Conservation (phyloP, 2,888 invertebrate species). For the Amphimallon solstitiale region DNA sequence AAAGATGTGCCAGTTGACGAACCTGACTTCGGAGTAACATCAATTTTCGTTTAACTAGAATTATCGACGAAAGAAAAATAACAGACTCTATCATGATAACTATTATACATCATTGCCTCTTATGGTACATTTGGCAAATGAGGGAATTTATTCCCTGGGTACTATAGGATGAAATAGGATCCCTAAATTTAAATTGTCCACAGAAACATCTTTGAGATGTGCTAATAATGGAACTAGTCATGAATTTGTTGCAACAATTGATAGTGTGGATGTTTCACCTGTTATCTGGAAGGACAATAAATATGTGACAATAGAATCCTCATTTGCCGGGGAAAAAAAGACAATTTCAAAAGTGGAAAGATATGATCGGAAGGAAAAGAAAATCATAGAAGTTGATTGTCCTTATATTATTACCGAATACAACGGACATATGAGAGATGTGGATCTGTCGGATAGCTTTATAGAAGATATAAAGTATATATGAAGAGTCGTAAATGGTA, state of each 20-base stretch:
- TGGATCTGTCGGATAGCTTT: slow-evolving; percentile 17
- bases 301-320: not conserved
- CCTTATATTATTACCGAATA: not conserved
- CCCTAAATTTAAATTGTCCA: slow-evolving; percentile 24
- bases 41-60: slow-evolving; percentile 18
- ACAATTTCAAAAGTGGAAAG: slow-evolving; percentile 22
- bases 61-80: slow-evolving; percentile 31
- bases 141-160: slow-evolving; percentile 1
- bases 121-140: slow-evolving; percentile 35
- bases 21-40: slow-evolving; percentile 27
- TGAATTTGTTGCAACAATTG: slow-evolving; percentile 35
- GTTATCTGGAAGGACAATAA: too few species aligned
- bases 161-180: slow-evolving; percentile 32
- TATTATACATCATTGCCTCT: slow-evolving; percentile 39
- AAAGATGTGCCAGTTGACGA: slow-evolving; percentile 8
- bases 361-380: slow-evolving; percentile 22
- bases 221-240: slow-evolving; percentile 52
- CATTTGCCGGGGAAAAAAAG: slow-evolving; percentile 17
- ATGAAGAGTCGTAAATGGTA: slow-evolving; percentile 39
- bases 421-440: slow-evolving; percentile 27
- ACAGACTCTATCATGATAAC: slow-evolving; percentile 31
- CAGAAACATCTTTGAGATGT: slow-evolving; percentile 47
- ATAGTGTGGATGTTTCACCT: slow-evolving; percentile 25
- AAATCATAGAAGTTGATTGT: slow-evolving; percentile 17
- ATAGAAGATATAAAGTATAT: slow-evolving; percentile 20